Evolutionary conservation across 2,113 vertebrate genomes (phyloP).

Genomic region (Perca schrenkii): DNA sequence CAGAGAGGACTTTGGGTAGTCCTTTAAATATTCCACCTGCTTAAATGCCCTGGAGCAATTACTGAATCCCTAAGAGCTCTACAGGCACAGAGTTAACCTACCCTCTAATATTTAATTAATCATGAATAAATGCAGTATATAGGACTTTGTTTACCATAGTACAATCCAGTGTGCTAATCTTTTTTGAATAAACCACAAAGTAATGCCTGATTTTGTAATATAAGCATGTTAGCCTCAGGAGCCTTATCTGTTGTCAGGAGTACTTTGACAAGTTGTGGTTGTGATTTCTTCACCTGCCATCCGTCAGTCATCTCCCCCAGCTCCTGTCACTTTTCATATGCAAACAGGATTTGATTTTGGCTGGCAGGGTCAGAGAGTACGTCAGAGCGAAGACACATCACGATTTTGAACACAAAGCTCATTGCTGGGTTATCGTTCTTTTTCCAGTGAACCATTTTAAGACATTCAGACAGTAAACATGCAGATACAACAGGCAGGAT

Average conservation of each 20-base stretch:
- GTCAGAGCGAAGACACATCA: background rate
- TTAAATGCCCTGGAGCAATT: constrained; percentile 1
- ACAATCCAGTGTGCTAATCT: background rate
- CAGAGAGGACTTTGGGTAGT: background rate
- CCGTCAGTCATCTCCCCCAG: constrained; percentile 13
- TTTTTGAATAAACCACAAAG: background rate
- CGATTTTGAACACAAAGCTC: background rate
- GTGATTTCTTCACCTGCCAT: background rate
- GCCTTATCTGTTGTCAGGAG: background rate
- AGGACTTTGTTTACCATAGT: constrained; percentile 3
- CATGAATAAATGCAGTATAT: background rate
- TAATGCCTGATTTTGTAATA: background rate
- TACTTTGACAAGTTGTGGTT: constrained; percentile 5
- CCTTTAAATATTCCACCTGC: background rate
- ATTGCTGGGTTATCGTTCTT: background rate
- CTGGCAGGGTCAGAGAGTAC: background rate
- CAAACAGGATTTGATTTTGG: background rate
- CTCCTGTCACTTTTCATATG: background rate
- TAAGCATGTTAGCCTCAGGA: background rate
- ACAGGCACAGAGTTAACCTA: background rate
- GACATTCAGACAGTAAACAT: background rate
- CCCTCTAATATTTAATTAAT: background rate
- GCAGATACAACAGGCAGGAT: background rate
- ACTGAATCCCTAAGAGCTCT: background rate
- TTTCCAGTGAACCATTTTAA: background rate